These are phyloP conservation scores for Leucophenga montana DNA, from an alignment of 2,888 invertebrate genomes.

Conservation along the genomic window DNA sequence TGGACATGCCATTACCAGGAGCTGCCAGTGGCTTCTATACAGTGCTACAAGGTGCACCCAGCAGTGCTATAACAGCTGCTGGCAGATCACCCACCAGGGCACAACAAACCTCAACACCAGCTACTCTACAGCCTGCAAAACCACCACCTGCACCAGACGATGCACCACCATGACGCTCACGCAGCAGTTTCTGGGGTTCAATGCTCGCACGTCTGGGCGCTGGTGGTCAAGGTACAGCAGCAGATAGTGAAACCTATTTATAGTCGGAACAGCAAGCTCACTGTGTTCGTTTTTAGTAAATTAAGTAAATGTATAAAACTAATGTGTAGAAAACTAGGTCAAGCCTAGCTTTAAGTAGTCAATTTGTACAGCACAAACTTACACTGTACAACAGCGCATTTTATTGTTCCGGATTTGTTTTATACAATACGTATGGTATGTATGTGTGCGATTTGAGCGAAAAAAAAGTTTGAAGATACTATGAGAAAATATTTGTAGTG, in stretches of 20 bases:
- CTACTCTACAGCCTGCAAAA: slow-evolving; percentile 48
- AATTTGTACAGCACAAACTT: slow-evolving; percentile 54
- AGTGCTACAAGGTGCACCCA: slow-evolving; percentile 33
- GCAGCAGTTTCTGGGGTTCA: slow-evolving; percentile 16
- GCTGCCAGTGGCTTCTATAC: slow-evolving; percentile 56
- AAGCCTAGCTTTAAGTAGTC: slow-evolving; percentile 58
- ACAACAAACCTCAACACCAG: slow-evolving; percentile 37
- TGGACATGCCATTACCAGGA: slow-evolving; percentile 54
- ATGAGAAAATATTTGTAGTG: too few species aligned
- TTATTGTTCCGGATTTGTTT: slow-evolving; percentile 35
- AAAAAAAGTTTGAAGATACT: too few species aligned
- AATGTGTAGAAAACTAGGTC: slow-evolving; percentile 29
- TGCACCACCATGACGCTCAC: slow-evolving; percentile 64
- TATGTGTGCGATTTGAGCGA: too few species aligned
- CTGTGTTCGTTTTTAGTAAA: slow-evolving; percentile 57
- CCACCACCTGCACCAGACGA: slow-evolving; percentile 61
- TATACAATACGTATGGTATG: slow-evolving; percentile 34
- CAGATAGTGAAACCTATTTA: slow-evolving; percentile 59
- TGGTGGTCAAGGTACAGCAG: slow-evolving; percentile 16
- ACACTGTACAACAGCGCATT: slow-evolving; percentile 27
- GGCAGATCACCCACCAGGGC: slow-evolving; percentile 2
- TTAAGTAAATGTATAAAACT: slow-evolving; percentile 32
- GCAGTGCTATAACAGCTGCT: not conserved
- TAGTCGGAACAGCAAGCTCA: slow-evolving; percentile 58
- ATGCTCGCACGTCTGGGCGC: slow-evolving; percentile 39